phyloP scores from a whole-genome alignment of 2,888 invertebrate species.

The Plemyria rubiginata region DNA sequence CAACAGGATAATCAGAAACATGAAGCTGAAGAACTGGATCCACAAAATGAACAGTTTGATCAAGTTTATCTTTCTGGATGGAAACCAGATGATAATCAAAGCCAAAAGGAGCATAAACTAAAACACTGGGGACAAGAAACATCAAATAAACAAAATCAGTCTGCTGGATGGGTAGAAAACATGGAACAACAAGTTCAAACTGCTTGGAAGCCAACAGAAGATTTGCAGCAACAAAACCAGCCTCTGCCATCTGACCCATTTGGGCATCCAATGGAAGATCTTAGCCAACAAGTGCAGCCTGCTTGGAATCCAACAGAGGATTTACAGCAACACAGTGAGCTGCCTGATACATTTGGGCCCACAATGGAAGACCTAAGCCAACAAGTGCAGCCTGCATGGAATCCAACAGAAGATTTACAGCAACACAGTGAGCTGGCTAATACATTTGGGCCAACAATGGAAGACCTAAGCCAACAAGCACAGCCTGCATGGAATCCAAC shows the following conservation, averaged over 20 bases:
- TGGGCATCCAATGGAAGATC: constrained; percentile 9
- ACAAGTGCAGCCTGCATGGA: constrained; percentile 24
- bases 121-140: constrained; percentile 27
- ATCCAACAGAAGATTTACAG: constrained; percentile 3
- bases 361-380: constrained; percentile 14
- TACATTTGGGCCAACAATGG: not conserved
- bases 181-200: constrained; percentile 26
- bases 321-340: constrained; percentile 24
- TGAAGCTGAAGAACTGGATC: constrained; percentile 27
- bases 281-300: constrained; percentile 24
- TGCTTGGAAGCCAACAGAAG: constrained; percentile 22
- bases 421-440: too few relatives aligned
- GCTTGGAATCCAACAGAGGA: constrained; percentile 24
- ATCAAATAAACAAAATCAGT: constrained; percentile 33
- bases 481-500: constrained; percentile 24
- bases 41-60: constrained; percentile 33
- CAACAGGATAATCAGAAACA: constrained; percentile 37
- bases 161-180: constrained; percentile 25
- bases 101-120: constrained; percentile 31
- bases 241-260: constrained; percentile 23
- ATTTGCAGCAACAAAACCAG: constrained; percentile 26
- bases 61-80: constrained; percentile 24
- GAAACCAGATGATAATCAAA: constrained; percentile 26
- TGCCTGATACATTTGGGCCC: constrained; percentile 13
- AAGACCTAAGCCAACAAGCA: constrained; percentile 21